A percentile compares a stretch with the other conserved stretches of the same genome.
These are phyloP conservation scores for Eupithecia centaureata DNA, from an alignment of 2,888 invertebrate genomes.

Conservation along the genomic window DNA sequence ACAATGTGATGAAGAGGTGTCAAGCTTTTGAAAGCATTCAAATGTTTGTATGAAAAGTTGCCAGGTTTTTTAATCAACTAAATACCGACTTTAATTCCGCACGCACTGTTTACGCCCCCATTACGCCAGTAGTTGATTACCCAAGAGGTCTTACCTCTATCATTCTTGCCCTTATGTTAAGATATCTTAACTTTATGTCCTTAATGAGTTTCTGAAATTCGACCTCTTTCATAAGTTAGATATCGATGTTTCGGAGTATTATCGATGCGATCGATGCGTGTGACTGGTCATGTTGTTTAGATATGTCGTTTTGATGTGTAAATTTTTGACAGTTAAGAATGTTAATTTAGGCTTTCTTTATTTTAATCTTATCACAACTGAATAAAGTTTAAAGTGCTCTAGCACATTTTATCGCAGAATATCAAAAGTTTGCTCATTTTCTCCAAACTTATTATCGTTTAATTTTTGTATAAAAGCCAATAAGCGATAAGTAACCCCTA, in stretches of 20 bases:
- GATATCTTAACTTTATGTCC: too few relatives aligned
- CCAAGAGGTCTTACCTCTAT: too few relatives aligned
- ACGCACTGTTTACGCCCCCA: too few relatives aligned
- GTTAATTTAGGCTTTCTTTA: background rate
- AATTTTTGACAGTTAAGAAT: background rate
- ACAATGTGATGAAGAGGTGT: slow-evolving; percentile 6
- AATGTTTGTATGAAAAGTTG: too few relatives aligned
- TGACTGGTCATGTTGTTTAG: background rate
- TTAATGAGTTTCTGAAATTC: too few relatives aligned
- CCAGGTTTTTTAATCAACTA: too few relatives aligned
- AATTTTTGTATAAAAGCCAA: slow-evolving; percentile 47
- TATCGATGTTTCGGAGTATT: too few relatives aligned
- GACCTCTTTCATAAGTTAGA: too few relatives aligned
- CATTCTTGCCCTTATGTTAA: too few relatives aligned
- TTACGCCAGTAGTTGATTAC: too few relatives aligned
- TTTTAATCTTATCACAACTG: background rate
- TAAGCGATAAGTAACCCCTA: slow-evolving; percentile 49
- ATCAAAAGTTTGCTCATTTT: slow-evolving; percentile 46
- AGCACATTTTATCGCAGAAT: slow-evolving; percentile 2
- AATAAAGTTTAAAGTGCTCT: background rate
- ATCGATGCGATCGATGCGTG: too few relatives aligned
- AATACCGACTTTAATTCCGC: too few relatives aligned
- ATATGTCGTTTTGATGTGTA: background rate
- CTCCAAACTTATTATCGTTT: slow-evolving; percentile 42
- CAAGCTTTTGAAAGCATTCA: background rate